Percentiles rank a stretch among this genome's conserved stretches.
phyloP scores from a whole-genome alignment of 2,113 vertebrate genomes.

The Diadophis punctatus region DNA sequence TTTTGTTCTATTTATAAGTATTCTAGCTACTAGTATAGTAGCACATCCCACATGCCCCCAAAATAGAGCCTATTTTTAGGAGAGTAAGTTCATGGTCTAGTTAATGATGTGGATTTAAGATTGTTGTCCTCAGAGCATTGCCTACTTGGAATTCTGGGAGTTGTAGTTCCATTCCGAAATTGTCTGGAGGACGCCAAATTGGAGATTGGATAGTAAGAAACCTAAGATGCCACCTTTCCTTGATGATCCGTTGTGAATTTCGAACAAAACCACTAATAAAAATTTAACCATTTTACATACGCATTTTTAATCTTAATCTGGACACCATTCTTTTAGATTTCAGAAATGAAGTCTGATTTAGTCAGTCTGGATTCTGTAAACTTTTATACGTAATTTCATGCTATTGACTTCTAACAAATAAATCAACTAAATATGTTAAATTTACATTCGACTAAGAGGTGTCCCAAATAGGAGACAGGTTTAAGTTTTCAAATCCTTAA shows the following conservation, averaged over 20 bases:
- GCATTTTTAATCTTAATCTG: not conserved
- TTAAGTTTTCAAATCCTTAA: not conserved
- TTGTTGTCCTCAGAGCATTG: not conserved
- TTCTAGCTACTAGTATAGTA: not conserved
- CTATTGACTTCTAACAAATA: not conserved
- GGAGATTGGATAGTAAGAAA: not conserved
- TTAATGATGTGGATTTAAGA: not conserved
- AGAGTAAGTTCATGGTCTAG: not conserved
- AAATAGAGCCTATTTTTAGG: not conserved
- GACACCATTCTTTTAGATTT: not conserved
- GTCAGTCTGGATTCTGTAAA: not conserved
- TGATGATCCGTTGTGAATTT: not conserved
- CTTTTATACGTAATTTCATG: not conserved
- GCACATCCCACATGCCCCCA: not conserved
- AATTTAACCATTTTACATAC: not conserved
- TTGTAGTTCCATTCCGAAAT: not conserved
- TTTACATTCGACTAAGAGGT: not conserved
- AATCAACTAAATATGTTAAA: not conserved
- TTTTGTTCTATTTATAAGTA: not conserved
- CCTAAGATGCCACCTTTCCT: not conserved
- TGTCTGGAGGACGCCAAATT: not conserved
- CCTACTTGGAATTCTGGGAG: not conserved
- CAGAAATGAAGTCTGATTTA: not conserved
- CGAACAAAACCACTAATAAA: not conserved
- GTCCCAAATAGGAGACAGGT: not conserved